Conservation (phyloP, 2,888 invertebrate genomes). For the Amphipoea oculea region DNA sequence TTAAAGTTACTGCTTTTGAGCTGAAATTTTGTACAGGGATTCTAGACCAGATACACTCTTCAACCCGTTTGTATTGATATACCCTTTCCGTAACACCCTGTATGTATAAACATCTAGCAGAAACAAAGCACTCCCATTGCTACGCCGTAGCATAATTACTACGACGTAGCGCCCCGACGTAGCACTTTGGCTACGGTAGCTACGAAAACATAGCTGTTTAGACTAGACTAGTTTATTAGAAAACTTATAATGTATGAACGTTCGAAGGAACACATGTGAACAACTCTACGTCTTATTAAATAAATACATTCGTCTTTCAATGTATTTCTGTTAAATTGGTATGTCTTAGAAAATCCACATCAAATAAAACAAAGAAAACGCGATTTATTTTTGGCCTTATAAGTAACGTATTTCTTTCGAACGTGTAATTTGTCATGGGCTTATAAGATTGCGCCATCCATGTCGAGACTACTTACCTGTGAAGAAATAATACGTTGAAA, state of each 20-base stretch:
- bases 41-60: too few species aligned
- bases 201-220: not conserved
- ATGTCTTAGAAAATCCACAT: not conserved
- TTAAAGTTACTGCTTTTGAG: too few species aligned
- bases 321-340: not conserved
- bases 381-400: not conserved
- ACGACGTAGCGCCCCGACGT: not conserved
- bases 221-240: not conserved
- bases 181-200: not conserved
- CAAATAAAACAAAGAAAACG: not conserved
- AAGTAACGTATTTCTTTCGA: not conserved
- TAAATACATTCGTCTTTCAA: not conserved
- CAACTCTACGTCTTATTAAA: not conserved
- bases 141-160: constrained; percentile 9
- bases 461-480: constrained; percentile 6
- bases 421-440: constrained; percentile 8
- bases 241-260: not conserved
- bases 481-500: constrained; percentile 43
- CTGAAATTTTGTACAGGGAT: too few species aligned
- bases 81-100: too few species aligned
- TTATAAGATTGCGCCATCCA: constrained; percentile 12
- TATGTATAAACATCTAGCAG: not conserved
- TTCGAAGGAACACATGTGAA: not conserved
- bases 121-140: not conserved
- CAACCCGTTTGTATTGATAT: too few species aligned